phyloP scores from a whole-genome alignment of 1,140 invertebrate genomes.

The Chymomyza costata region DNA sequence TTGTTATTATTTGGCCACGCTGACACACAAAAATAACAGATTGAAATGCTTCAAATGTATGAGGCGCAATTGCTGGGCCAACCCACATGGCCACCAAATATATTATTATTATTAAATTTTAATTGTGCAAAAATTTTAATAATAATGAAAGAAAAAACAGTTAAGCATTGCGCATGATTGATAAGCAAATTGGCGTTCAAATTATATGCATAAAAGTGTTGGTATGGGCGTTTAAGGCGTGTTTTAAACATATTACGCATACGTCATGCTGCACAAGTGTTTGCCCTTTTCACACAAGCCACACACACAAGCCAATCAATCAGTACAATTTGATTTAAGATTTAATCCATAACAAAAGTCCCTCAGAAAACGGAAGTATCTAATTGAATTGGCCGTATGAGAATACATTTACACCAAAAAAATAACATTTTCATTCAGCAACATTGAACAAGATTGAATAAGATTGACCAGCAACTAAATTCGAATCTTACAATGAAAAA shows the following conservation, averaged over 20 bases:
- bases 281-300: constrained; percentile 45
- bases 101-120: too few species aligned
- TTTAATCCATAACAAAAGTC: constrained; percentile 49
- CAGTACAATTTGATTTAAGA: too few species aligned
- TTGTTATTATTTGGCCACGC: constrained; percentile 5
- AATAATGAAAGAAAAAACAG: constrained; percentile 25
- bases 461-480: too few species aligned
- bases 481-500: neutral
- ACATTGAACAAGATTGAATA: too few species aligned
- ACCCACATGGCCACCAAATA: too few species aligned
- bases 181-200: constrained; percentile 43
- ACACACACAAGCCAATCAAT: constrained; percentile 27
- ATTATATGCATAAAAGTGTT: constrained; percentile 20
- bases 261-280: constrained; percentile 35
- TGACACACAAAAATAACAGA: constrained; percentile 46
- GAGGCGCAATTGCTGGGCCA: too few species aligned
- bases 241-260: constrained; percentile 24
- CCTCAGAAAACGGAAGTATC: constrained; percentile 48
- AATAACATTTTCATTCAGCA: too few species aligned
- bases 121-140: constrained; percentile 13
- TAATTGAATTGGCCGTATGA: too few species aligned
- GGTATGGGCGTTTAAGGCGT: constrained; percentile 15
- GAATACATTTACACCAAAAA: too few species aligned
- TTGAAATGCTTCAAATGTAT: too few species aligned
- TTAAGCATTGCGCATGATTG: constrained; percentile 59